phyloP scores from a whole-genome alignment of 2,888 invertebrate species.

The Ypsolopha sequella region DNA sequence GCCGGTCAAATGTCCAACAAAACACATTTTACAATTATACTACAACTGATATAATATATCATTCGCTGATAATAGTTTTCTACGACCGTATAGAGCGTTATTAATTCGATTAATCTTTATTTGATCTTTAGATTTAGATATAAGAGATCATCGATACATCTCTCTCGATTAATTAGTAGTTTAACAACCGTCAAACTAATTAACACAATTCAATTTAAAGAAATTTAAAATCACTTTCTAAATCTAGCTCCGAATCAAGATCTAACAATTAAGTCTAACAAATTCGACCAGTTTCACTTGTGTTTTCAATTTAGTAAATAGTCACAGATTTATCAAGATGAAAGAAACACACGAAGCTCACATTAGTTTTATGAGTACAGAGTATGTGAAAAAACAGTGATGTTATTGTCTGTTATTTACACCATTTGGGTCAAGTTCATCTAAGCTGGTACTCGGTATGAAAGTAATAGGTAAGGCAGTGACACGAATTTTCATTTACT shows the following conservation, averaged over 20 bases:
- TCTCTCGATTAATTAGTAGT: conserved; percentile 1
- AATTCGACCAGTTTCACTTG: neutral
- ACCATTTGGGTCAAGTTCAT: conserved; percentile 41
- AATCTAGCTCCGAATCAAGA: no score
- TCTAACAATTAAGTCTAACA: neutral
- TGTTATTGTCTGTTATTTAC: conserved; percentile 5
- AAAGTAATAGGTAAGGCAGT: conserved; percentile 55
- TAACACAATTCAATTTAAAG: neutral
- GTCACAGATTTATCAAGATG: neutral
- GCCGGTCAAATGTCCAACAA: conserved; percentile 21
- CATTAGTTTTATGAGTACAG: neutral
- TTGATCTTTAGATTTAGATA: no score
- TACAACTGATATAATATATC: neutral
- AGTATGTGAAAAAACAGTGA: neutral
- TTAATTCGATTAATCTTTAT: no score
- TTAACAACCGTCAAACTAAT: neutral
- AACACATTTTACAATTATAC: conserved; percentile 1
- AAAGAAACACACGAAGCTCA: neutral
- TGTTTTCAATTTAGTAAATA: neutral
- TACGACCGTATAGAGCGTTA: no score
- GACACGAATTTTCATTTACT: conserved; percentile 65
- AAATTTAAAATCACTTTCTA: no score
- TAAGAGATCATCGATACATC: neutral
- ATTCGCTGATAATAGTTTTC: no score
- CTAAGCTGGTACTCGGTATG: conserved; percentile 25